Conservation (phyloP, 2,797 vertebrate genomes). For the Pseudomugil tenellus region DNA sequence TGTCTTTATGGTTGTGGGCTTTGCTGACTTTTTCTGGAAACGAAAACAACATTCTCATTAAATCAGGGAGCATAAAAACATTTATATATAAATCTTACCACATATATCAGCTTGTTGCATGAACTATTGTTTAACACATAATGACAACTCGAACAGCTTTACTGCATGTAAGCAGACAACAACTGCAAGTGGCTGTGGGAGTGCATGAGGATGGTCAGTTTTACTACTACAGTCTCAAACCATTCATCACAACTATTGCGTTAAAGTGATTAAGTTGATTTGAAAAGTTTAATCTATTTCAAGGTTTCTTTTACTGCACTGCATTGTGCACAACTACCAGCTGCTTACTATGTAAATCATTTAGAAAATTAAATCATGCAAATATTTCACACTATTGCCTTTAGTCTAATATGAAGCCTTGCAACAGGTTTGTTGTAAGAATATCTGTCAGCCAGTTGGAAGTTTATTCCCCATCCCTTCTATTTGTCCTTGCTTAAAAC, state of each 20-base stretch:
- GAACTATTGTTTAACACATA: neutral
- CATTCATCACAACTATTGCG: neutral
- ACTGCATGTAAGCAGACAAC: neutral
- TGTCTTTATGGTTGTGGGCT: constrained; percentile 96
- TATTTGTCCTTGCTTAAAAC: neutral
- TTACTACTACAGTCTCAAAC: neutral
- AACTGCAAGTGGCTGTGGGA: neutral
- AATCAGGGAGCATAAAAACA: neutral
- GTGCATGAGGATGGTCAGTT: neutral
- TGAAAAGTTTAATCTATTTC: neutral
- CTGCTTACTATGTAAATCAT: neutral
- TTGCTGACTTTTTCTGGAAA: constrained; percentile 98
- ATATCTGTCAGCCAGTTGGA: neutral
- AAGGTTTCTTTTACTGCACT: neutral
- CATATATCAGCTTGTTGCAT: neutral
- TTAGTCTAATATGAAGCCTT: neutral
- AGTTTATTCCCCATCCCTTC: neutral
- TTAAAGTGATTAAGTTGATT: neutral
- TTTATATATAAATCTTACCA: neutral
- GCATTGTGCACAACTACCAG: neutral
- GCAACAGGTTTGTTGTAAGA: neutral
- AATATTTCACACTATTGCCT: neutral
- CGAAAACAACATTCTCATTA: constrained; percentile 4
- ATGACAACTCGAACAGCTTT: neutral
- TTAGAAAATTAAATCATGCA: neutral